Conservation (phyloP, 1,140 invertebrate genomes). For the Tigriopus japonicus region DNA sequence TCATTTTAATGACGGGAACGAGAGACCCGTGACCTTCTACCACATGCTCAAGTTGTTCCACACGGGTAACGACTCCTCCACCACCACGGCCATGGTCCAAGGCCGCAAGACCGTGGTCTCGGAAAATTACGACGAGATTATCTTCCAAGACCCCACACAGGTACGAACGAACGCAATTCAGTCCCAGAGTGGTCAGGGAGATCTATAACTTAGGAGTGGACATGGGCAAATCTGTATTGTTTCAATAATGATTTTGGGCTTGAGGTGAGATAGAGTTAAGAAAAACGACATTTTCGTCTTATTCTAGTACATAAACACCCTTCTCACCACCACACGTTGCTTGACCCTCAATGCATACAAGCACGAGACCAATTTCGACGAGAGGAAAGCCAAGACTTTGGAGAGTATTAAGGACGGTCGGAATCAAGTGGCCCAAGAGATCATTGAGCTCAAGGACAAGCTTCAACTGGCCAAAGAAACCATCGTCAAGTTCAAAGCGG, state of each 20-base stretch:
- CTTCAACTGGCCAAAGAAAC: slow-evolving; percentile 72
- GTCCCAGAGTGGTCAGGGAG: too few relatives aligned
- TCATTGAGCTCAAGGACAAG: slow-evolving; percentile 65
- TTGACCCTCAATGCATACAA: slow-evolving; percentile 50
- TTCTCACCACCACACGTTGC: slow-evolving; percentile 52
- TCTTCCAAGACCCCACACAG: slow-evolving; percentile 83
- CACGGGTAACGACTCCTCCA: slow-evolving; percentile 25
- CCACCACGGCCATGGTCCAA: slow-evolving; percentile 30
- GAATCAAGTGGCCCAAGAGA: slow-evolving; percentile 40
- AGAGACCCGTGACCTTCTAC: slow-evolving; percentile 82
- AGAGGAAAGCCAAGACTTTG: slow-evolving; percentile 2
- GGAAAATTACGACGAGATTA: slow-evolving; percentile 92
- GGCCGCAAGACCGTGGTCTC: slow-evolving; percentile 65
- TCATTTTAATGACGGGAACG: slow-evolving; percentile 91
- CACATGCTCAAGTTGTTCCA: slow-evolving; percentile 87
- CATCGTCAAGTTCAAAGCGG: slow-evolving; percentile 67
- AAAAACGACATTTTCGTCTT: slow-evolving; percentile 91
- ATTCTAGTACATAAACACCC: slow-evolving; percentile 73
- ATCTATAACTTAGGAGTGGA: too few relatives aligned
- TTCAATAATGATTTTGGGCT: neutral
- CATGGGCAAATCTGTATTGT: too few relatives aligned
- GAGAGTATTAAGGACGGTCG: neutral
- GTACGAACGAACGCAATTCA: slow-evolving; percentile 27
- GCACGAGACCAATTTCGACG: slow-evolving; percentile 80
- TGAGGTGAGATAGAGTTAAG: slow-evolving; percentile 57